phyloP scores from a whole-genome alignment of 2,797 vertebrate species.

The Halcyon badia region DNA sequence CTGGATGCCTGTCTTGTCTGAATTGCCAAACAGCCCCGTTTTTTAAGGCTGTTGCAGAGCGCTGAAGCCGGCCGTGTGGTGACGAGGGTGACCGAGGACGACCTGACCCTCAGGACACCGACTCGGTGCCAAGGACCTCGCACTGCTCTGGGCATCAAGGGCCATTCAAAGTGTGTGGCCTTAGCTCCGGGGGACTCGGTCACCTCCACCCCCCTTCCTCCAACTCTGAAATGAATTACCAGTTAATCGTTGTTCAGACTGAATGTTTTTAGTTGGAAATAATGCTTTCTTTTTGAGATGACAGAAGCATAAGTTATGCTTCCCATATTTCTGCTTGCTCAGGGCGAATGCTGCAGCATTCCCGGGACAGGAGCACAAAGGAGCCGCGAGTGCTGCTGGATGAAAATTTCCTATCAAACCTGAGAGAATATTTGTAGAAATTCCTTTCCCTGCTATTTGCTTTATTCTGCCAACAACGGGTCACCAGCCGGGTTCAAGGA shows the following conservation, averaged over 20 bases:
- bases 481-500: constrained; percentile 55
- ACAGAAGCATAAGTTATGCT: neutral
- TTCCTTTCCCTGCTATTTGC: constrained; percentile 20
- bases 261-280: neutral
- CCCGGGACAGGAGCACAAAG: neutral
- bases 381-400: neutral
- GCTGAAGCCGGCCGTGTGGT: accelerated
- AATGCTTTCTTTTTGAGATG: neutral
- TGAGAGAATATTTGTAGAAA: constrained; percentile 28
- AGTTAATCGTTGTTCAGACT: neutral
- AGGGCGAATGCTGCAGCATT: neutral
- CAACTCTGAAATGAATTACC: neutral
- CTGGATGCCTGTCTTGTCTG: neutral
- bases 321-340: constrained; percentile 19
- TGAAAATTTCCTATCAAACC: constrained; percentile 18
- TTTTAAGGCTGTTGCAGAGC: neutral
- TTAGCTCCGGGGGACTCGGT: accelerated
- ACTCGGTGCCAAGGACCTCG: accelerated
- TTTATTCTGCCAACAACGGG: constrained; percentile 14
- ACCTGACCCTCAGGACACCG: neutral
- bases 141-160: accelerated
- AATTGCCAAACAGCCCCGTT: neutral
- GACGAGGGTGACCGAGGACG: neutral
- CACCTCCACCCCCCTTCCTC: neutral
- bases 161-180: accelerated